Evolutionary conservation across 2,888 invertebrate genomes (phyloP).

Genomic region (Spisula subtruncata): DNA sequence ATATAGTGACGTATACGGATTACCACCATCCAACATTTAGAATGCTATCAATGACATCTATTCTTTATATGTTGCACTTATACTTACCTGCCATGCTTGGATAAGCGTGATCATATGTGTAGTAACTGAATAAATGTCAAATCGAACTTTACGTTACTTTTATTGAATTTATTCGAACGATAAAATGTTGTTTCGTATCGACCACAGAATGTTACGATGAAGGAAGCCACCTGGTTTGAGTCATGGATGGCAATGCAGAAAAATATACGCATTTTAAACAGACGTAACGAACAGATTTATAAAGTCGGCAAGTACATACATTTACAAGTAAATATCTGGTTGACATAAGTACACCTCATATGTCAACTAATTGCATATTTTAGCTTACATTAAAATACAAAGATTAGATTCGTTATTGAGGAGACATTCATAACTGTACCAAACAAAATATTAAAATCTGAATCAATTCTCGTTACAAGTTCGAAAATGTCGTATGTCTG

Average conservation of each 20-base stretch:
- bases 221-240: background rate
- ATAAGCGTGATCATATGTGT: background rate
- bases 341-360: background rate
- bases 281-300: background rate
- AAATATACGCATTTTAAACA: background rate
- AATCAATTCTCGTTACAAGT: too few relatives aligned
- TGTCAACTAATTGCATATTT: background rate
- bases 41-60: too few relatives aligned
- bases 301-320: background rate
- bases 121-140: background rate
- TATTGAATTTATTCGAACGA: slow-evolving; percentile 15
- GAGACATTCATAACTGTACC: too few relatives aligned
- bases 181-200: slow-evolving; percentile 12
- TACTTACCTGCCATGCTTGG: background rate
- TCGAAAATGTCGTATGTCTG: too few relatives aligned
- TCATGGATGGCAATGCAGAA: background rate
- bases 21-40: too few relatives aligned
- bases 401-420: too few relatives aligned
- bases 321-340: background rate
- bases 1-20: too few relatives aligned
- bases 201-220: slow-evolving; percentile 9
- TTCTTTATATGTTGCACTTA: too few relatives aligned
- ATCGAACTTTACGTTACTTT: background rate
- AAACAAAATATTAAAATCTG: too few relatives aligned
- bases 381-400: too few relatives aligned